These are phyloP conservation scores for Dolichopus griseipennis DNA, from an alignment of 2,888 invertebrate species.

Conservation along the genomic window DNA sequence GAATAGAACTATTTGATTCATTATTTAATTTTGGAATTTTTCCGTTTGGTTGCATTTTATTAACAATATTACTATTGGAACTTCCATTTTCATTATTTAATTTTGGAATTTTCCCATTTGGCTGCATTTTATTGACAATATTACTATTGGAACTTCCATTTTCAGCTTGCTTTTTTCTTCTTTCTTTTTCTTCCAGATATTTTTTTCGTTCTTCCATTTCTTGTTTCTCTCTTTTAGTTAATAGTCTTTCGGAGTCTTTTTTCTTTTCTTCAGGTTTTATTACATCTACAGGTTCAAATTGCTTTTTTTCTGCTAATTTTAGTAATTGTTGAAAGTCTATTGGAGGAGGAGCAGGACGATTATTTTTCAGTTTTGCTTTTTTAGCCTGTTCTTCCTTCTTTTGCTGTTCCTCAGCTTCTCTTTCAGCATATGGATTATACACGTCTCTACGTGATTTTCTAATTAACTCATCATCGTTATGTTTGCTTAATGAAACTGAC, in stretches of 20 bases:
- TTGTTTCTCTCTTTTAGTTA: slow-evolving; percentile 72
- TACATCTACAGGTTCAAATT: slow-evolving; percentile 64
- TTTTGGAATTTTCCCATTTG: slow-evolving; percentile 49
- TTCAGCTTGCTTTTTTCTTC: slow-evolving; percentile 38
- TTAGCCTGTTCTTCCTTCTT: slow-evolving; percentile 41
- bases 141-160: slow-evolving; percentile 21
- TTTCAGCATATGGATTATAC: slow-evolving; percentile 35
- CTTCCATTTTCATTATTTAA: slow-evolving; percentile 29
- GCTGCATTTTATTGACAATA: slow-evolving; percentile 29
- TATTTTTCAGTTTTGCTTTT: slow-evolving; percentile 49
- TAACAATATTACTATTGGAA: too few species aligned
- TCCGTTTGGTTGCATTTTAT: slow-evolving; percentile 34
- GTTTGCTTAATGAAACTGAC: slow-evolving; percentile 10
- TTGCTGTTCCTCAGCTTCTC: slow-evolving; percentile 33
- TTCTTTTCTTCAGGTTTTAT: slow-evolving; percentile 43
- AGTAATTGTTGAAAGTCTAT: slow-evolving; percentile 71
- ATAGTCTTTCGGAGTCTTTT: slow-evolving; percentile 57
- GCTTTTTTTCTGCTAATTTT: slow-evolving; percentile 75
- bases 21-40: slow-evolving; percentile 49
- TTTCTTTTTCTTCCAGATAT: slow-evolving; percentile 49
- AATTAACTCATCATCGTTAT: slow-evolving; percentile 14
- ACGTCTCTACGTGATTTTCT: slow-evolving; percentile 35
- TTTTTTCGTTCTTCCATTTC: slow-evolving; percentile 67
- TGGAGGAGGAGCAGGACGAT: slow-evolving; percentile 53
- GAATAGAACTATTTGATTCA: slow-evolving; percentile 27